Percentiles rank a stretch among this genome's conserved stretches.
phyloP scores from a whole-genome alignment of 2,888 invertebrate genomes.

The Coleophora flavipennella region DNA sequence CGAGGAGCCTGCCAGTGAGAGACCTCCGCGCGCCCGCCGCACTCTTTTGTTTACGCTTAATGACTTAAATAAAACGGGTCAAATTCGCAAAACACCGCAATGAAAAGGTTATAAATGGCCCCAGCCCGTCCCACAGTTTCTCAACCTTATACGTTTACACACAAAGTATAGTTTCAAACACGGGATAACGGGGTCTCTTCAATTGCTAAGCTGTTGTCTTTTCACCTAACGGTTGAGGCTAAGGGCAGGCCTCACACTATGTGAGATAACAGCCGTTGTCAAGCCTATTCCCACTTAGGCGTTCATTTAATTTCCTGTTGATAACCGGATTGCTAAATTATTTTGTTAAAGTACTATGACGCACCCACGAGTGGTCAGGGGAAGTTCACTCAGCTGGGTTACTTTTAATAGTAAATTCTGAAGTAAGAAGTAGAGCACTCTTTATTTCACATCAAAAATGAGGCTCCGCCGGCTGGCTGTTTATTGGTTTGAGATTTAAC shows the following conservation, averaged over 20 bases:
- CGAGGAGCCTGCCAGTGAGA: constrained; percentile 34
- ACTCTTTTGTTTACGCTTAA: constrained; percentile 69
- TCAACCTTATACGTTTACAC: constrained; percentile 31
- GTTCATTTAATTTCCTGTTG: constrained; percentile 68
- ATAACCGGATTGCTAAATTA: constrained; percentile 54
- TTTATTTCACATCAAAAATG: too few relatives aligned
- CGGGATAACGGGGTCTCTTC: constrained; percentile 36
- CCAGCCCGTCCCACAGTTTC: constrained; percentile 28
- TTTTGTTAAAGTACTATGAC: constrained; percentile 68
- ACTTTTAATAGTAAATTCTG: too few relatives aligned
- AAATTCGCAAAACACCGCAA: constrained; percentile 57
- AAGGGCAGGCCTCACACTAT: constrained; percentile 54
- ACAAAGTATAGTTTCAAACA: constrained; percentile 45
- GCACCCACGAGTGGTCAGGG: too few relatives aligned
- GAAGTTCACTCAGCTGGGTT: too few relatives aligned
- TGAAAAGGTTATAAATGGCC: constrained; percentile 50
- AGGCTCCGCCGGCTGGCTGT: too few relatives aligned
- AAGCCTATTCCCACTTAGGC: constrained; percentile 46
- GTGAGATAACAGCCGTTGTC: constrained; percentile 55
- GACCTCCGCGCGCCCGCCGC: constrained; percentile 44
- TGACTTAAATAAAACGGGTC: constrained; percentile 69
- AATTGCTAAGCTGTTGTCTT: constrained; percentile 48
- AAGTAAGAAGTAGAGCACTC: too few relatives aligned
- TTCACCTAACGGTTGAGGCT: constrained; percentile 42
- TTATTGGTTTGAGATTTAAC: too few relatives aligned